phyloP scores from a whole-genome alignment of 1,140 invertebrate species.

The Dreissena polymorpha region DNA sequence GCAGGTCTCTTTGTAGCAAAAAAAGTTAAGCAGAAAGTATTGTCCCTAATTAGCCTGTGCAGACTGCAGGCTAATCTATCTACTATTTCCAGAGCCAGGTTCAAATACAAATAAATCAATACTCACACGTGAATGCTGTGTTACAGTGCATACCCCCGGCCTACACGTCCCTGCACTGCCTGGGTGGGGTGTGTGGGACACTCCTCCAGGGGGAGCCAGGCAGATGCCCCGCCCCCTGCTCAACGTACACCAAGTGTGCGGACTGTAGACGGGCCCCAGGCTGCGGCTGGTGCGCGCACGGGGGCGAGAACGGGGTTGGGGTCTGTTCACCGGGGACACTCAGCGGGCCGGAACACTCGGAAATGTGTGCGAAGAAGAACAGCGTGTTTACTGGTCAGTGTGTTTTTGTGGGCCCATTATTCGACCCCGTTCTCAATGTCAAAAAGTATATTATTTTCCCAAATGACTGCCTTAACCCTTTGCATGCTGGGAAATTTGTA shows the following conservation, averaged over 20 bases:
- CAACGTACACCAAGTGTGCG: conserved; percentile 90
- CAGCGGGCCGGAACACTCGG: conserved; percentile 75
- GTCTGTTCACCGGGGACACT: conserved; percentile 80
- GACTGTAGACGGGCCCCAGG: conserved; percentile 91
- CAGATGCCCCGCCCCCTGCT: conserved; percentile 89
- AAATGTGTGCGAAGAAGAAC: conserved; percentile 69
- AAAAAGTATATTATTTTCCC: no score
- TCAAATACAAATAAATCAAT: no score
- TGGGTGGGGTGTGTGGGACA: conserved; percentile 92
- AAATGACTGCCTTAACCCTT: no score
- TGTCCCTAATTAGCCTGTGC: no score
- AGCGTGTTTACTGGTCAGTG: no score
- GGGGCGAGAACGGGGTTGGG: conserved; percentile 79
- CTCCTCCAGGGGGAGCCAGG: conserved; percentile 84
- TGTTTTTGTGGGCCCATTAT: no score
- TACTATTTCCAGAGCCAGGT: no score
- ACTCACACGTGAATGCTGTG: background rate
- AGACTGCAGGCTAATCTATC: no score
- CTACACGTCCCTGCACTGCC: conserved; percentile 91
- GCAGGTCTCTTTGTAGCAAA: no score
- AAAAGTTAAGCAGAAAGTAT: no score
- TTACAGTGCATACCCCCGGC: conserved; percentile 90
- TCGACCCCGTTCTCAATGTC: no score
- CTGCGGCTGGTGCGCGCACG: conserved; percentile 84
- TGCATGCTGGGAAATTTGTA: no score